Base-by-base conservation (phyloP, 1,140 invertebrate genomes). In the Bombus difficillimus region DNA sequence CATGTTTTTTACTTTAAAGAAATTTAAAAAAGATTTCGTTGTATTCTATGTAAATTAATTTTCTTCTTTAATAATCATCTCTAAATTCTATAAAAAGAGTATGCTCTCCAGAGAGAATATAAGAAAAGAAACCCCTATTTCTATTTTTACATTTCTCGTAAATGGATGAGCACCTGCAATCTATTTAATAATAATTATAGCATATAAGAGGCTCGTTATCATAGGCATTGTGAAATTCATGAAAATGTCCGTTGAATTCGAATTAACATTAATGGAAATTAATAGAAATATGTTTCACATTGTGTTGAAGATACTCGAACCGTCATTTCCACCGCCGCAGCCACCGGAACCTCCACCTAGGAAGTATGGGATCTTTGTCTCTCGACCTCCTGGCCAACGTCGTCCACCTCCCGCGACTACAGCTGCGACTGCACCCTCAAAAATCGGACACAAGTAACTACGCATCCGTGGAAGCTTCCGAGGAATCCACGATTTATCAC, bases 281-380 rank as follows among this genome's bases (percentile, higher is more conserved):
- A 73, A 8, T 28, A 3, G 13, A 43, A 28, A 28, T 25, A 10
- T 18, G 25, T 68, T 71, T 18, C 2, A 22, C 8, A 22, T 25
- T 39, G 18, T 18, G 10, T 77, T 71, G 22, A 84, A 93, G 93
- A 90, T 93, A 64, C 89, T 93, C 79, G 92, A 93, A 74, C 92
- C 93, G 82, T 93, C 92, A 43, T 93, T 93, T 73, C 92, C 92
- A 68, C 90, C 92, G 73, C 74, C 90, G 1, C 34, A 74, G 18
- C 91, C 92, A 43, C 87, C 90, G 71, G 89, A 92, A 81, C 92
- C 92, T 43, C 91, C 92, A 59, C 92, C 88, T 64, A 87, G 91
- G 39, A 93, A 93, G 43, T 93, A 93, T 72, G 93, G 93, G 73
- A 93, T 93, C 89, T 93, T 91, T 91, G 92, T 92, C 88, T 83